A percentile compares a stretch with the other conserved stretches of the same genome.
phyloP scores from a whole-genome alignment of 2,888 invertebrate genomes.

The Hypercompe scribonia region DNA sequence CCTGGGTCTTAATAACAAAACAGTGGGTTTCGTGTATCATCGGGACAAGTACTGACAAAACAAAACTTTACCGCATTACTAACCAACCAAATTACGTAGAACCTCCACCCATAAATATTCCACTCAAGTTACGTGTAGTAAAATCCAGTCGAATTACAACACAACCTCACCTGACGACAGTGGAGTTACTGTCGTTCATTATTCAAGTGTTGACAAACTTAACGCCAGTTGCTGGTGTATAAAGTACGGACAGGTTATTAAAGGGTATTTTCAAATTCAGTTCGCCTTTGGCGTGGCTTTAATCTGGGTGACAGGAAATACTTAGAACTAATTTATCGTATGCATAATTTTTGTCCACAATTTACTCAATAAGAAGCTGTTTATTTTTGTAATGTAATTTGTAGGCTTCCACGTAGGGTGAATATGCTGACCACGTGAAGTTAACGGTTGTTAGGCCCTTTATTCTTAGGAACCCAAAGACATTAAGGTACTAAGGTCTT shows the following conservation, averaged over 20 bases:
- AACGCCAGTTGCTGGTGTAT: conserved; percentile 7
- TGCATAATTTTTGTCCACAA: background rate
- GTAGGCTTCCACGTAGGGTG: background rate
- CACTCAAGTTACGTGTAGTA: conserved; percentile 7
- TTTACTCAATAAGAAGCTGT: background rate
- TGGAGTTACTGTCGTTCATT: conserved; percentile 15
- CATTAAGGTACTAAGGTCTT: conserved; percentile 4
- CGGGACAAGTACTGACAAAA: conserved; percentile 2
- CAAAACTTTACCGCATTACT: conserved; percentile 5
- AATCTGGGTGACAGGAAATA: background rate
- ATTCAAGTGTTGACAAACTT: conserved; percentile 20
- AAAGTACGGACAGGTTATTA: conserved; percentile 6
- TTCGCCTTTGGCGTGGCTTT: background rate
- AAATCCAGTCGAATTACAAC: conserved; percentile 9
- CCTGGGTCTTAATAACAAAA: conserved; percentile 1
- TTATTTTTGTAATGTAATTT: background rate
- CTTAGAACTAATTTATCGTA: background rate
- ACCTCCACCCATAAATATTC: conserved; percentile 2
- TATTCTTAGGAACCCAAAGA: background rate
- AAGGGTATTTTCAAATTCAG: conserved; percentile 2
- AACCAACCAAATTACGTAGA: conserved; percentile 11
- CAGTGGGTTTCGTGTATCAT: background rate
- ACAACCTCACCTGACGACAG: conserved; percentile 1
- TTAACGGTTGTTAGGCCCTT: background rate
- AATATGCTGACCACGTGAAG: background rate